phyloP scores from a whole-genome alignment of 2,888 invertebrate species.

The Corbicula japonica region DNA sequence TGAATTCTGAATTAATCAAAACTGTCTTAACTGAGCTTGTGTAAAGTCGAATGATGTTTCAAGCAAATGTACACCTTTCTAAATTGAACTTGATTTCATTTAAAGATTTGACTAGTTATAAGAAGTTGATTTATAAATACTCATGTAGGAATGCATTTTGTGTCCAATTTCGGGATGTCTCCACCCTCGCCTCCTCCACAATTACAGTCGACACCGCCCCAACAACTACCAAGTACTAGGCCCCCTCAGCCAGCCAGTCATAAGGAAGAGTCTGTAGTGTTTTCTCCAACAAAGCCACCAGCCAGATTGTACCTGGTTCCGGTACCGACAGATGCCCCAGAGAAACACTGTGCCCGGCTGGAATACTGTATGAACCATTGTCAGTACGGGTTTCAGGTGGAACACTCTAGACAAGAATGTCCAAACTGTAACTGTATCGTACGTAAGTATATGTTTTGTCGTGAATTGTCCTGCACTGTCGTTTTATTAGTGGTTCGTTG shows the following conservation, averaged over 20 bases:
- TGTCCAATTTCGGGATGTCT: no score
- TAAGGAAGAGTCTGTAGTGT: neutral
- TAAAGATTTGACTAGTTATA: no score
- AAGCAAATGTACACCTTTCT: no score
- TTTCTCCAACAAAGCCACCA: conserved; percentile 9
- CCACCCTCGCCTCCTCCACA: neutral
- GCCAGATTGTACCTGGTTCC: conserved; percentile 6
- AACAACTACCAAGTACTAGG: neutral
- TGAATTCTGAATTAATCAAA: no score
- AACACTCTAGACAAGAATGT: conserved; percentile 19
- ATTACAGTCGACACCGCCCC: neutral
- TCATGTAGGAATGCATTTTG: no score
- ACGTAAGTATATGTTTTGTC: no score
- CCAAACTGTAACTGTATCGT: conserved; percentile 27
- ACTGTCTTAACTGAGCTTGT: no score
- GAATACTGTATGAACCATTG: conserved; percentile 22
- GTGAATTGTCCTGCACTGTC: no score
- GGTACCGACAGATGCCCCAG: conserved; percentile 6
- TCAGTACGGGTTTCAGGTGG: conserved; percentile 22
- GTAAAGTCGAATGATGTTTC: no score
- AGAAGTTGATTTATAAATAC: no score
- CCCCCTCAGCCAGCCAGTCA: conserved; percentile 11
- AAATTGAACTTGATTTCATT: no score
- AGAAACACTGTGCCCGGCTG: conserved; percentile 5
- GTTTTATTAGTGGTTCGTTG: no score